Evolutionary conservation across 1,140 invertebrate genomes (phyloP), one percentile per base, ranked within the genome.

Genomic region (Mamestra configurata): DNA sequence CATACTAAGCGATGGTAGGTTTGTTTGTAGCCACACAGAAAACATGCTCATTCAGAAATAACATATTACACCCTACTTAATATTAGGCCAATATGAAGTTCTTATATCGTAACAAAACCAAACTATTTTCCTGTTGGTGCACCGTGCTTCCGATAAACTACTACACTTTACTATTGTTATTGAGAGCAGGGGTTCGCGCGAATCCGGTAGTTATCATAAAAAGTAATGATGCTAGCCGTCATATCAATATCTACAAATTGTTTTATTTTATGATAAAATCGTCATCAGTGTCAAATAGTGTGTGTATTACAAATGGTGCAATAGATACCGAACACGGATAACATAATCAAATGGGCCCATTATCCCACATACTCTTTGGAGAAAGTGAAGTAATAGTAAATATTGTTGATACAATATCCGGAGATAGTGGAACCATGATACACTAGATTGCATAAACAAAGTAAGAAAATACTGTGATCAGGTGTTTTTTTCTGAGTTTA

Each of bases 191-290:
- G 77, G 77, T 57, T 71, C 49, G 51, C 64, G 77, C 40, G 77
- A 79, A 79, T 68, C 43, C 35, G 13, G 77, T 79, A 79, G 64
- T 79, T 79, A 79, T 46, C 77, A 59, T 79, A 79, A 79, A 79
- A 79, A 70, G 37, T 79, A 70, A 79, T 71, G 64, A 71, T 51
- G n/a, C 51, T 66, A 51, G 35, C 73, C 59, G 73, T 66, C 49
- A 59, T 79, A 79, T 57, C 77, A 79, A 78, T 78, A 78, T 70
- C 51, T 31, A 72, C 68, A 64, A 79, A 73, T 79, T 73, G 78
- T 73, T 64, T 79, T 66, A 79, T 75, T 71, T 64, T 73, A 73
- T 59, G 71, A 73, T 73, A 73, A 73, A 73, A 73, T 73, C 53
- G 11, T 35, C 71, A 73, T 73, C 71, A 40, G 71, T 43, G 53